phyloP scores from a whole-genome alignment of 2,113 vertebrate genomes.

The Onychostoma macrolepis region DNA sequence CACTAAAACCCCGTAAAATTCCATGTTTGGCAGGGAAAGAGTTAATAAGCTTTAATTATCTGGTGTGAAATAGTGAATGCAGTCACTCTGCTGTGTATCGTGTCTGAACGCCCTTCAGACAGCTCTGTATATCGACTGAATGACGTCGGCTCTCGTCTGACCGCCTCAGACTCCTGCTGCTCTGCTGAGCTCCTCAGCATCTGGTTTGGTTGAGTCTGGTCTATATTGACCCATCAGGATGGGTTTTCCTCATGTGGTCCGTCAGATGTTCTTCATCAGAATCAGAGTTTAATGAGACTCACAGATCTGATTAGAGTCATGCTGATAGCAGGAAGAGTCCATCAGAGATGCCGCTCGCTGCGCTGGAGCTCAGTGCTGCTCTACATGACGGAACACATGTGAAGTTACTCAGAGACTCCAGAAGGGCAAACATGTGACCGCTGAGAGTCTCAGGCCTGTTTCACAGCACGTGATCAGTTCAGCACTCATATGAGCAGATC shows the following conservation, averaged over 20 bases:
- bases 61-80: background rate
- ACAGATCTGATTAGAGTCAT: background rate
- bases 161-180: background rate
- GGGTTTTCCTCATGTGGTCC: background rate
- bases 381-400: background rate
- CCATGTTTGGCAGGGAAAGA: no score
- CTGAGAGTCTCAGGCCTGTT: background rate
- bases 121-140: background rate
- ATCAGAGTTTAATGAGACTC: background rate
- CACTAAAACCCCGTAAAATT: no score
- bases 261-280: background rate
- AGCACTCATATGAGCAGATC: background rate
- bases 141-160: background rate
- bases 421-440: background rate
- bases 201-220: background rate
- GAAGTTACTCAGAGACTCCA: background rate
- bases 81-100: background rate
- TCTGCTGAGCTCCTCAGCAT: background rate
- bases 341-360: no score
- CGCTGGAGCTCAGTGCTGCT: background rate
- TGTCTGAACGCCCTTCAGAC: background rate
- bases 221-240: background rate
- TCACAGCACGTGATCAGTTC: background rate
- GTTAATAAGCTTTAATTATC: background rate
- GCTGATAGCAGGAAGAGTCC: background rate